Conservation (phyloP, 2,113 vertebrate genomes). For the Entosphenus tridentatus region DNA sequence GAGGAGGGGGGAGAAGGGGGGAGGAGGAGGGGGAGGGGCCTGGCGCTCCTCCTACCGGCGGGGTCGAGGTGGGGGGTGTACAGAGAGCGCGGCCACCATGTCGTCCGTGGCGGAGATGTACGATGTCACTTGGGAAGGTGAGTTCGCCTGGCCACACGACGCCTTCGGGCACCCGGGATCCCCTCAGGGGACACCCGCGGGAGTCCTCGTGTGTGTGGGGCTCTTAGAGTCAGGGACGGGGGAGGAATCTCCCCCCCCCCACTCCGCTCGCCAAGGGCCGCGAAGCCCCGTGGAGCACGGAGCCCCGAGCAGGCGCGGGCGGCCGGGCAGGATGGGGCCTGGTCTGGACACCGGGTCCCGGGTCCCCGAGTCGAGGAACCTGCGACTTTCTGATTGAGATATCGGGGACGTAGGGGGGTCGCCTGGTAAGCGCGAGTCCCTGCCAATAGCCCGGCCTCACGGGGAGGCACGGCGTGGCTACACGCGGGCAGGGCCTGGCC, state of each 20-base stretch:
- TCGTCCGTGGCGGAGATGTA: background rate
- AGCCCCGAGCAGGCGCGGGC: too few relatives aligned
- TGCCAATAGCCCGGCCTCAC: too few relatives aligned
- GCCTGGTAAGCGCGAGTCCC: too few relatives aligned
- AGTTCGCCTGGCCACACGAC: background rate
- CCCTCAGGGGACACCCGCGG: background rate
- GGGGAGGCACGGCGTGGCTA: too few relatives aligned
- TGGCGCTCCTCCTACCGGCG: background rate
- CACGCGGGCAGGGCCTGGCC: too few relatives aligned
- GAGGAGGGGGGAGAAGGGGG: too few relatives aligned
- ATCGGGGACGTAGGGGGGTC: too few relatives aligned
- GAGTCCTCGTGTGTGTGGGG: background rate
- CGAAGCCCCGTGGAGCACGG: too few relatives aligned
- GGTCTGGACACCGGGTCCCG: too few relatives aligned
- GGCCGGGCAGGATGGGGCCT: too few relatives aligned
- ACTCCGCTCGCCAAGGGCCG: background rate
- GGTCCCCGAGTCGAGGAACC: too few relatives aligned
- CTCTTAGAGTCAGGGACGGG: background rate
- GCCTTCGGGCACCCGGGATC: background rate
- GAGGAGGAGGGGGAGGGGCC: background rate
- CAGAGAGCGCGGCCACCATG: background rate
- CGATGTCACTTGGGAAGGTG: slow-evolving; percentile 1
- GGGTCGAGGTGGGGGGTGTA: background rate
- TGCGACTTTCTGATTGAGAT: too few relatives aligned
- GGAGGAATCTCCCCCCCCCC: background rate